Evolutionary conservation across 2,888 invertebrate species (phyloP).

Genomic region (Hemaris fuciformis): DNA sequence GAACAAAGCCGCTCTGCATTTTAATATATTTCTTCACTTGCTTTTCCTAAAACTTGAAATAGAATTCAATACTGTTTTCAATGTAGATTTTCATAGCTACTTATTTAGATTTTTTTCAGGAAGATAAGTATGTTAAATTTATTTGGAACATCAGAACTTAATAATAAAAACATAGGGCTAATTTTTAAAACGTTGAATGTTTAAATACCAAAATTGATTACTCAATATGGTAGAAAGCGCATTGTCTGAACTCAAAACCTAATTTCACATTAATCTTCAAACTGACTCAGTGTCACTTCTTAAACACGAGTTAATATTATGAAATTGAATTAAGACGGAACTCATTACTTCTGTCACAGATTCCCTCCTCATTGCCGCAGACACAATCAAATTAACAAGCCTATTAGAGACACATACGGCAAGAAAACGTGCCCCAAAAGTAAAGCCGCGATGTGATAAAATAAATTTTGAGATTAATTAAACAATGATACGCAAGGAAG

Average conservation of each 20-base stretch:
- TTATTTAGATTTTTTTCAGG: too few relatives aligned
- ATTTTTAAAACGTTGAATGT: too few relatives aligned
- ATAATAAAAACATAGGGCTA: too few relatives aligned
- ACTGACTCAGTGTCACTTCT: too few relatives aligned
- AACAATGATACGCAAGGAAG: neutral
- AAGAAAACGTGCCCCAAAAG: slow-evolving; percentile 23
- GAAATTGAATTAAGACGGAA: slow-evolving; percentile 11
- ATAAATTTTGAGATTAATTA: neutral
- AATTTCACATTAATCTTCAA: neutral
- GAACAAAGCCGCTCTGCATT: too few relatives aligned
- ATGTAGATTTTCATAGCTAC: too few relatives aligned
- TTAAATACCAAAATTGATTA: too few relatives aligned
- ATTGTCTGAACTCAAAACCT: neutral
- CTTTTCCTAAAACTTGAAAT: neutral
- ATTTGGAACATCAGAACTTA: too few relatives aligned
- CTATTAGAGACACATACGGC: slow-evolving; percentile 25
- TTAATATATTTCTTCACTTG: too few relatives aligned
- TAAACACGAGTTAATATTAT: slow-evolving; percentile 3
- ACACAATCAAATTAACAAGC: slow-evolving; percentile 35
- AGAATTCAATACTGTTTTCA: too few relatives aligned
- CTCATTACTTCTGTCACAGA: slow-evolving; percentile 18
- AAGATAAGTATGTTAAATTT: too few relatives aligned
- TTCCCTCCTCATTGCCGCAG: slow-evolving; percentile 28
- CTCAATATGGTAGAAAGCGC: too few relatives aligned
- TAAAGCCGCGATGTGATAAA: neutral